Conservation (phyloP, 2,888 invertebrate genomes). For the Caenorhabditis afra region DNA sequence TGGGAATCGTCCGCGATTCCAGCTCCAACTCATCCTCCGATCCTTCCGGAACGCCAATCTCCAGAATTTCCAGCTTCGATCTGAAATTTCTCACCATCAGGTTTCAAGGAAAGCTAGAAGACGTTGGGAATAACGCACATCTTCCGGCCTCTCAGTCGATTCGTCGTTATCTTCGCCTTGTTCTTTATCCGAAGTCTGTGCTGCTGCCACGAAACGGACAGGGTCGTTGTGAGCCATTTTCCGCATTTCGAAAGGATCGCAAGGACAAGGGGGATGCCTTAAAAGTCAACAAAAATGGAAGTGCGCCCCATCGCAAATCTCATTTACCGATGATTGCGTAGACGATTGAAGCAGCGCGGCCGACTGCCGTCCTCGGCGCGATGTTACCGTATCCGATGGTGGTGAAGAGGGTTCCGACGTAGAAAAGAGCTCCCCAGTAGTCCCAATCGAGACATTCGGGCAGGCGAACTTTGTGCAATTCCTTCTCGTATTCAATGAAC, state of each 20-base stretch:
- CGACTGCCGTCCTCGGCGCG: conserved; percentile 90
- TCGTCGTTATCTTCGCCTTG: conserved; percentile 55
- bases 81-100: conserved; percentile 36
- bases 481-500: conserved; percentile 70
- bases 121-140: conserved; percentile 16
- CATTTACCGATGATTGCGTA: conserved; percentile 91
- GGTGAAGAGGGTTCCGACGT: conserved; percentile 82
- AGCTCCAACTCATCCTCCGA: conserved; percentile 60
- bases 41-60: conserved; percentile 42
- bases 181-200: conserved; percentile 61
- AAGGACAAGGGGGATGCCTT: conserved; percentile 88
- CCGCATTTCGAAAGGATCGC: conserved; percentile 92
- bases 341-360: conserved; percentile 90
- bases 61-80: conserved; percentile 34
- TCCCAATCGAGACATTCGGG: conserved; percentile 79
- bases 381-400: conserved; percentile 89
- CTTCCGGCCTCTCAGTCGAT: conserved; percentile 55
- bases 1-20: conserved; percentile 83
- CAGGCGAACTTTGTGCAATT: conserved; percentile 67
- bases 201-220: conserved; percentile 66
- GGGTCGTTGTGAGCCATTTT: conserved; percentile 84
- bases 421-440: conserved; percentile 82
- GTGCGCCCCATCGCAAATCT: not conserved
- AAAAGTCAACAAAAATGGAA: not conserved
- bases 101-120: not conserved